Evolutionary conservation across 2,888 invertebrate species (phyloP), one percentile per base, ranked within the genome.

Genomic region (Dicyrtoma fusca): DNA sequence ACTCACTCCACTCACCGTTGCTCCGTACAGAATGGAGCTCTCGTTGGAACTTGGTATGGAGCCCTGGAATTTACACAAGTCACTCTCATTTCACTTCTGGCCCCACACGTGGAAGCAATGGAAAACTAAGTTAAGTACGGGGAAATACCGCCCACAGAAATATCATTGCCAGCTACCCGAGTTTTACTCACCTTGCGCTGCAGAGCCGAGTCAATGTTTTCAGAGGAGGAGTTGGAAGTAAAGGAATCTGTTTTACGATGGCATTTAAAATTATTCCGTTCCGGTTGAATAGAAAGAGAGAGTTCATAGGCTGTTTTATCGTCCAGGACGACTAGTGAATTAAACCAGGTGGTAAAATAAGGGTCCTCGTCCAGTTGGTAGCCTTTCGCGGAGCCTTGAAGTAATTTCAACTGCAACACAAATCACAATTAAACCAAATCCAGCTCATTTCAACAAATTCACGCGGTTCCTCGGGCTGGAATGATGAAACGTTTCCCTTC

Each of bases 361-460:
- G 90, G 87, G 84, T 98, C 97, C 77, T 89, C 88, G 45, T 89
- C 88, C 77, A 98, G 88, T 82, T 92, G 91, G 84, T 99, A 99
- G 1, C 96, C 94, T 83, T 96, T 95, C 2, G 98, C 97, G 14
- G 98, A 95, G 3, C 91, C 90, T 85, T 99, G 98, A n/a, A 97
- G 87, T 73, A 99, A 85, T 83, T 96, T 92, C 74, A 99, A 94
- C 86, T 96, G 84, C 61, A 76, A 78, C 65, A n/a, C n/a, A n/a
- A n/a, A n/a, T n/a, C n/a, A n/a, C n/a, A n/a, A n/a, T n/a, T n/a
- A n/a, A n/a, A n/a, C n/a, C n/a, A n/a, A n/a, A n/a, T n/a, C n/a
- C n/a, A n/a, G n/a, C n/a, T n/a, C n/a, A n/a, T n/a, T n/a, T n/a
- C n/a, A n/a, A n/a, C n/a, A n/a, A n/a, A n/a, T n/a, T n/a, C n/a